phyloP scores from a whole-genome alignment of 1,140 invertebrate genomes.

The Bombus sibiricus region DNA sequence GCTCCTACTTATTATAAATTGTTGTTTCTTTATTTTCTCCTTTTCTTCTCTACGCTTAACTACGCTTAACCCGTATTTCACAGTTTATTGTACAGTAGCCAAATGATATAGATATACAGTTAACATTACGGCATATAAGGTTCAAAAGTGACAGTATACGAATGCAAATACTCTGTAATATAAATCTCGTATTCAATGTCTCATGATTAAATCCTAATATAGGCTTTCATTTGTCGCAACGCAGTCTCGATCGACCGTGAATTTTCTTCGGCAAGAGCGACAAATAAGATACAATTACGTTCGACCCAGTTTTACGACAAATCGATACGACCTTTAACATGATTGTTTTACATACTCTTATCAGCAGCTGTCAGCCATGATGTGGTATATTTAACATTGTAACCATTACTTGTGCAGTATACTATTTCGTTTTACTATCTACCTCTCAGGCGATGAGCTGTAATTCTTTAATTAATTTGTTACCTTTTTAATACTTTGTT shows the following conservation, averaged over 20 bases:
- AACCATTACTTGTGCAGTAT: background rate
- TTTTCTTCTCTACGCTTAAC: background rate
- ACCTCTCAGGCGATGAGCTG: background rate
- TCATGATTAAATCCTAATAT: background rate
- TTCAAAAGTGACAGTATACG: background rate
- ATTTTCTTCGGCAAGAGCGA: constrained; percentile 11
- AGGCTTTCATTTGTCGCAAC: background rate
- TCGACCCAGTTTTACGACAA: constrained; percentile 48
- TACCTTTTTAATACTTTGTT: background rate
- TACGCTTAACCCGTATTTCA: too few species aligned
- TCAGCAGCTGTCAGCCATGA: constrained; percentile 28
- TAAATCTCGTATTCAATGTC: background rate
- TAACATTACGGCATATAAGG: background rate
- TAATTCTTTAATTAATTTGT: background rate
- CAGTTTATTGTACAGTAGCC: background rate
- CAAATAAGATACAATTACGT: constrained; percentile 46
- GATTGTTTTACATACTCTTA: constrained; percentile 31
- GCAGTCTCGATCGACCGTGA: background rate
- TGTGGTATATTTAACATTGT: background rate
- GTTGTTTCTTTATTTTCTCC: background rate
- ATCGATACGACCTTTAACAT: constrained; percentile 31
- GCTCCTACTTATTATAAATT: background rate
- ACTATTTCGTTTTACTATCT: background rate
- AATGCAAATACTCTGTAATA: background rate
- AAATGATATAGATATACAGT: background rate